Conservation (phyloP, 2,113 vertebrate species). For the Aramus guarauna region DNA sequence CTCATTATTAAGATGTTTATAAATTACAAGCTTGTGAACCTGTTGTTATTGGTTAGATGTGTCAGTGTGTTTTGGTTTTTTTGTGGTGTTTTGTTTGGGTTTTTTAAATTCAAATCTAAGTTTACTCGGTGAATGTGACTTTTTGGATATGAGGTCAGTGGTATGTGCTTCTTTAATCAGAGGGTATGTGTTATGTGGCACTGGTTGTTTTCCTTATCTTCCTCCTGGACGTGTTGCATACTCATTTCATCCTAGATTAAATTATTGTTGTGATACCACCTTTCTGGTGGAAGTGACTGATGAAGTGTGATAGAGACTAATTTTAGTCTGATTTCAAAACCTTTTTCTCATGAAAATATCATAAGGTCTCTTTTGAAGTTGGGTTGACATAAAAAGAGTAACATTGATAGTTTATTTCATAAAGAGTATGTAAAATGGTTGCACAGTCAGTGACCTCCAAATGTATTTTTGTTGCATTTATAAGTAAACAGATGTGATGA, state of each 20-base stretch:
- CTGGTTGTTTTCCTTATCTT: neutral
- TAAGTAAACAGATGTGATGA: constrained; percentile 63
- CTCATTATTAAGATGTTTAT: neutral
- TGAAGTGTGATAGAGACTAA: neutral
- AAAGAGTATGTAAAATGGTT: neutral
- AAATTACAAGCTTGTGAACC: neutral
- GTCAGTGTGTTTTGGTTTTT: neutral
- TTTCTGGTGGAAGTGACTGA: neutral
- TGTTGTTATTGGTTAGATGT: neutral
- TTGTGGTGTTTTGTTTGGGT: too few species aligned
- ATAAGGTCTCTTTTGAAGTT: neutral
- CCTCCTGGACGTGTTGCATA: neutral
- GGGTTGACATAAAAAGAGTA: neutral
- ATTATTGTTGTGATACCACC: neutral
- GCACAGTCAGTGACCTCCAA: constrained; percentile 44
- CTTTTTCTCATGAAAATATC: neutral
- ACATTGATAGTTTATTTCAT: neutral
- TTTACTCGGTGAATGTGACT: neutral
- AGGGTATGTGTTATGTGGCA: neutral
- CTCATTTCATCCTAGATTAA: neutral
- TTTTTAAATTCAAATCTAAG: neutral
- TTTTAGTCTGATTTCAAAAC: neutral
- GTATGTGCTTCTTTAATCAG: neutral
- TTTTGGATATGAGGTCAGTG: neutral
- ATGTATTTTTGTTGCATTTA: constrained; percentile 48